Evolutionary conservation across 2,888 invertebrate genomes (phyloP), one percentile per base, ranked within the genome.

Genomic region (Plebejus melissa): DNA sequence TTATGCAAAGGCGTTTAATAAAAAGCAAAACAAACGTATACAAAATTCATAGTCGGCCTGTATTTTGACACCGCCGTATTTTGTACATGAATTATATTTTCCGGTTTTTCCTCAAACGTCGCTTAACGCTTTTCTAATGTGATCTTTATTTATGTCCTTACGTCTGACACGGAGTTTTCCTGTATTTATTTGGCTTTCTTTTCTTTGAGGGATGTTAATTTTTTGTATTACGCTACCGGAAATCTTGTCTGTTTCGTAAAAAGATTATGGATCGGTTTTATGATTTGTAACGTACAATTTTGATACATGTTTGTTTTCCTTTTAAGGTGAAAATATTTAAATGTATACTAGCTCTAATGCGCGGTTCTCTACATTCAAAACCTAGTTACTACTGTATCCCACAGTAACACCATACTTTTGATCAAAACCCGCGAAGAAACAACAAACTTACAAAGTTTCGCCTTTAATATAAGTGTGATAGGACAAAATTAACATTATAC

Each of bases 21-120:
- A 81, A 80, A 79, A 81, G 79, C 77, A 79, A 79, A 79, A 77
- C 78, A 76, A 79, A 78, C 71, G 77, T 75, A 79, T 81, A 79
- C 78, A 79, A 76, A 80, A 80, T 81, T 80, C 80, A 79, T 80
- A 80, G 78, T 78, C 80, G 77, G 79, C 80, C 78, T 80, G 80
- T 80, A 80, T 80, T 81, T 80, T 80, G 81, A 81, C 80, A 81
- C 79, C 78, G 81, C 79, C 80, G 81, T 81, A 80, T 81, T 80
- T 79, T 79, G 81, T 80, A 80, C 79, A 79, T 81, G 79, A 81
- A 81, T 80, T 81, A 81, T 81, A 78, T 79, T 79, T 76, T 32
- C 78, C 79, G 79, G 79, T 79, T 80, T 78, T 80, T 79, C 77
- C 80, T 78, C 76, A 79, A 81, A 79, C 79, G 79, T 81, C 80